phyloP scores from a whole-genome alignment of 2,888 invertebrate genomes.

The Spodoptera exigua region DNA sequence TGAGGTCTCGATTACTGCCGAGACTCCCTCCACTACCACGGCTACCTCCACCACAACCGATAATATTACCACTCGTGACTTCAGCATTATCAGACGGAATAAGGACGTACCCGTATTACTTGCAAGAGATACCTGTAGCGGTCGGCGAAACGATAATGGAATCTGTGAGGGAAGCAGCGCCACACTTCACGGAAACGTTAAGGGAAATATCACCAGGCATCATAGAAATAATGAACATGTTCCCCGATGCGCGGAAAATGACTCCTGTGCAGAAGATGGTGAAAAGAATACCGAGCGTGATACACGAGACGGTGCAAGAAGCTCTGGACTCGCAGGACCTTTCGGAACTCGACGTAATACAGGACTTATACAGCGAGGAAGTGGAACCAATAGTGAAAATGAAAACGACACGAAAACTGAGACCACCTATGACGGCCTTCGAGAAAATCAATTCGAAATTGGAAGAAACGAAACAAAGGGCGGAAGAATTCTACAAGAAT shows the following conservation, averaged over 20 bases:
- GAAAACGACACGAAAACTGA: constrained; percentile 57
- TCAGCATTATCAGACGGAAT: constrained; percentile 83
- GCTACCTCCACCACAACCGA: constrained; percentile 78
- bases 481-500: constrained; percentile 78
- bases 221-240: constrained; percentile 82
- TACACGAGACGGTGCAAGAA: constrained; percentile 83
- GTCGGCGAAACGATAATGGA: constrained; percentile 84
- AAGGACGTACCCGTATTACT: constrained; percentile 84
- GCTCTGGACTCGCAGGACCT: constrained; percentile 74
- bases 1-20: constrained; percentile 70
- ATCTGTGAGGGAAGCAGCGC: constrained; percentile 83
- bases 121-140: constrained; percentile 86
- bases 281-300: constrained; percentile 77
- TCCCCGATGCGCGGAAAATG: constrained; percentile 75
- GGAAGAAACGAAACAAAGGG: constrained; percentile 80
- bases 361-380: constrained; percentile 61
- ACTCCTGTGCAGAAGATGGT: constrained; percentile 78
- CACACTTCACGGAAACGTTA: constrained; percentile 82
- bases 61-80: constrained; percentile 81
- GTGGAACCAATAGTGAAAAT: constrained; percentile 51
- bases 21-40: constrained; percentile 66
- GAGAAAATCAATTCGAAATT: constrained; percentile 75
- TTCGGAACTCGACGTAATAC: constrained; percentile 65
- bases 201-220: constrained; percentile 85
- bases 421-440: constrained; percentile 63